A percentile compares a stretch with the other conserved stretches of the same genome.
Evolutionary conservation across 2,888 invertebrate genomes (phyloP).

Genomic region (Endotricha flammealis): DNA sequence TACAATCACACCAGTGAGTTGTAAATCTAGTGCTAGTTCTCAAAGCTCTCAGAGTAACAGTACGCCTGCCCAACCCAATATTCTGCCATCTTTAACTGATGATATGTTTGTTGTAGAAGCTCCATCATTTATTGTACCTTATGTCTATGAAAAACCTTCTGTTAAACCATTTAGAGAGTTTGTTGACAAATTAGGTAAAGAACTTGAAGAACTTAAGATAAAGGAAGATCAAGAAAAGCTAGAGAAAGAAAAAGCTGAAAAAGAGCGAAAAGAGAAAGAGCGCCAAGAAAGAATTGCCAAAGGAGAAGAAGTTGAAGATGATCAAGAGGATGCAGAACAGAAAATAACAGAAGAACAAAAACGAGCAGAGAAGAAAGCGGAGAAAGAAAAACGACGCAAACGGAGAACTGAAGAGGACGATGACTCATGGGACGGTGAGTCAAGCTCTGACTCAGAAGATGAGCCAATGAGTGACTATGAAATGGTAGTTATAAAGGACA

Average conservation of each 20-base stretch:
- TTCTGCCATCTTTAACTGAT: conserved; percentile 90
- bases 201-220: conserved; percentile 73
- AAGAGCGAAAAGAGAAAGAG: conserved; percentile 60
- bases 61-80: conserved; percentile 49
- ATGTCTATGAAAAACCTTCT: conserved; percentile 94
- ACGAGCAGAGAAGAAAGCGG: conserved; percentile 34
- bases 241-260: conserved; percentile 52
- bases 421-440: conserved; percentile 80
- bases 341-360: conserved; percentile 32
- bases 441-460: conserved; percentile 72
- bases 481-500: conserved; percentile 76
- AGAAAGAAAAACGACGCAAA: conserved; percentile 53
- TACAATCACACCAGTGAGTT: conserved; percentile 75
- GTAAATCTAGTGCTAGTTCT: conserved; percentile 32
- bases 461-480: conserved; percentile 67
- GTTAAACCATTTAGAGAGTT: conserved; percentile 87
- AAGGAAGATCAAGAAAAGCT: conserved; percentile 56
- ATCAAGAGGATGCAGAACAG: conserved; percentile 37
- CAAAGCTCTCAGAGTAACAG: conserved; percentile 25
- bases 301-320: conserved; percentile 42
- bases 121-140: conserved; percentile 95
- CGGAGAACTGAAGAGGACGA: conserved; percentile 74
- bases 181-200: conserved; percentile 81
- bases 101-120: conserved; percentile 96
- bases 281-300: conserved; percentile 55